Conservation (phyloP, 2,888 invertebrate genomes). For the Falcaria lacertinaria region DNA sequence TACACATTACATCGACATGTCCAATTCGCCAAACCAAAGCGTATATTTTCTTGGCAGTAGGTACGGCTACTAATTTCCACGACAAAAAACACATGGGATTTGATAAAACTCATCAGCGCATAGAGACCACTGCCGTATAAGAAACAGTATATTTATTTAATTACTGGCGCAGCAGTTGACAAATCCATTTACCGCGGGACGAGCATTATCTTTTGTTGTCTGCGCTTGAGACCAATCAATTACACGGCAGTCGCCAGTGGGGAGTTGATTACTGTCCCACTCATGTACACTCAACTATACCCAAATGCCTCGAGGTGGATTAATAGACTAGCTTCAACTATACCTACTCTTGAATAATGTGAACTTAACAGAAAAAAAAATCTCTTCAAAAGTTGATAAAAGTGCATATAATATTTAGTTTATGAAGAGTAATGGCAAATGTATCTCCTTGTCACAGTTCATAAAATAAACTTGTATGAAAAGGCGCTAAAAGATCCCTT, state of each 20-base stretch:
- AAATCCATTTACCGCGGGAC: conserved; percentile 67
- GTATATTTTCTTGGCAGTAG: conserved; percentile 2
- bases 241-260: conserved; percentile 51
- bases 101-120: conserved; percentile 41
- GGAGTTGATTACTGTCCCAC: conserved; percentile 59
- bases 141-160: conserved; percentile 68
- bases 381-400: background rate
- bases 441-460: conserved; percentile 55
- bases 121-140: conserved; percentile 26
- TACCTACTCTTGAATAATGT: background rate
- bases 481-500: conserved; percentile 67
- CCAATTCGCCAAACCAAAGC: background rate
- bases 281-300: conserved; percentile 40
- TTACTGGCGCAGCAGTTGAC: conserved; percentile 69
- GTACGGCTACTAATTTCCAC: conserved; percentile 12
- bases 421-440: conserved; percentile 29
- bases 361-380: too few species aligned
- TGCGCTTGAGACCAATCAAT: conserved; percentile 72
- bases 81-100: conserved; percentile 26
- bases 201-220: conserved; percentile 72
- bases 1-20: too few species aligned
- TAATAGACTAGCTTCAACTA: background rate
- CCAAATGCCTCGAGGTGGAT: conserved; percentile 29
- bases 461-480: conserved; percentile 66
- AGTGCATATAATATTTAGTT: background rate